A percentile compares a stretch with the other conserved stretches of the same genome.
Evolutionary conservation across 2,888 invertebrate species (phyloP).

Genomic region (Ommatoiulus sabulosus): DNA sequence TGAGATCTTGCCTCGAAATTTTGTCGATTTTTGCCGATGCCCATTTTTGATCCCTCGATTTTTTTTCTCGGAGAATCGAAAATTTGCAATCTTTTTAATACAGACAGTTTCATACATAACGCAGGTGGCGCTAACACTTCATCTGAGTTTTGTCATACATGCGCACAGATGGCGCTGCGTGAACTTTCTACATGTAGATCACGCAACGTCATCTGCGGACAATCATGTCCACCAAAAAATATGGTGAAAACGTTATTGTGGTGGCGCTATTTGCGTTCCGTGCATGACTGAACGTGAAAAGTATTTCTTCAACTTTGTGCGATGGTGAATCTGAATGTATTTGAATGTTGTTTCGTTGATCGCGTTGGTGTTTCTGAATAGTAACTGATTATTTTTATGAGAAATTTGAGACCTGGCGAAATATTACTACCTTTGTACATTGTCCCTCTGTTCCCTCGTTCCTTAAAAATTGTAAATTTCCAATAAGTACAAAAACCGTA

Average conservation of each 20-base stretch:
- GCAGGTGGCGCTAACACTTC: neutral
- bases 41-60: neutral
- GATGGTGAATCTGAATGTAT: neutral
- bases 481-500: constrained; percentile 20
- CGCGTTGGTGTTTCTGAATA: neutral
- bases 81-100: neutral
- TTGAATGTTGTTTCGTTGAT: constrained; percentile 36
- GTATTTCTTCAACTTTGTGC: neutral
- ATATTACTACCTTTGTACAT: constrained; percentile 18
- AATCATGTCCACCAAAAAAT: neutral
- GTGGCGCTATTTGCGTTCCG: neutral
- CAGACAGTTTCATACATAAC: neutral
- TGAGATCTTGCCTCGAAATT: constrained; percentile 50
- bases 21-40: neutral
- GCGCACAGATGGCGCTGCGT: neutral
- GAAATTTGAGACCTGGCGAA: constrained; percentile 14
- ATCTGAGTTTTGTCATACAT: neutral
- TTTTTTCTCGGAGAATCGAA: neutral
- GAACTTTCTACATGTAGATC: neutral
- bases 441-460: constrained; percentile 25
- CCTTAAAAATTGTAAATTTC: constrained; percentile 37
- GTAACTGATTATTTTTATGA: constrained; percentile 27
- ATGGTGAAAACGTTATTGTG: neutral
- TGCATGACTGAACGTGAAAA: neutral
- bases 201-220: neutral